phyloP scores from a whole-genome alignment of 2,888 invertebrate species.

The Plutella xylostella region DNA sequence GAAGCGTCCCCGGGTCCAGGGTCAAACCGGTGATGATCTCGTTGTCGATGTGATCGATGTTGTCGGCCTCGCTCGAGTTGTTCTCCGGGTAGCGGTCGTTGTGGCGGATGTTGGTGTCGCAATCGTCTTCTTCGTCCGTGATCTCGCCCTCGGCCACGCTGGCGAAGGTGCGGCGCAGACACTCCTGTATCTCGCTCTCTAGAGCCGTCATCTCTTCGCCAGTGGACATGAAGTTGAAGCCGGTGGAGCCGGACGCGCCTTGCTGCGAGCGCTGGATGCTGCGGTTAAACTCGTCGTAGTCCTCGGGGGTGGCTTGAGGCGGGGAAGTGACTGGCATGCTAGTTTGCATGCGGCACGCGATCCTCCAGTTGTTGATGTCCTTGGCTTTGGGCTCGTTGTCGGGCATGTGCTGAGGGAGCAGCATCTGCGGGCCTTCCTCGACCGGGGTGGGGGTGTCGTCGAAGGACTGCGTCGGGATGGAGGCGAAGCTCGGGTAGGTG shows the following conservation, averaged over 20 bases:
- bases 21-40: conserved; percentile 51
- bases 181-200: conserved; percentile 21
- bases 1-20: conserved; percentile 45
- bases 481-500: conserved; percentile 23
- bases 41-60: conserved; percentile 47
- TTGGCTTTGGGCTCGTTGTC: conserved; percentile 23
- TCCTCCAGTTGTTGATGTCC: conserved; percentile 21
- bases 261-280: not conserved
- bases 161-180: conserved; percentile 26
- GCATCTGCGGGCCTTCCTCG: not conserved
- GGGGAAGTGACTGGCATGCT: too few relatives aligned
- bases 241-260: not conserved
- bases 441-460: not conserved
- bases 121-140: conserved; percentile 25
- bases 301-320: not conserved
- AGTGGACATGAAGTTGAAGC: conserved; percentile 23
- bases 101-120: conserved; percentile 55
- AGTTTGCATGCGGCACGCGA: too few relatives aligned
- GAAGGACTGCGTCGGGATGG: conserved; percentile 31
- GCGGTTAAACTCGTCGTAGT: not conserved
- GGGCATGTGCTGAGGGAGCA: not conserved
- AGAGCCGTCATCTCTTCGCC: conserved; percentile 29
- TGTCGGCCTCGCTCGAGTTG: conserved; percentile 19
- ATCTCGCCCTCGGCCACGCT: conserved; percentile 29
- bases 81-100: conserved; percentile 56